phyloP scores from a whole-genome alignment of 2,113 vertebrate species.

The Mesocricetus auratus region DNA sequence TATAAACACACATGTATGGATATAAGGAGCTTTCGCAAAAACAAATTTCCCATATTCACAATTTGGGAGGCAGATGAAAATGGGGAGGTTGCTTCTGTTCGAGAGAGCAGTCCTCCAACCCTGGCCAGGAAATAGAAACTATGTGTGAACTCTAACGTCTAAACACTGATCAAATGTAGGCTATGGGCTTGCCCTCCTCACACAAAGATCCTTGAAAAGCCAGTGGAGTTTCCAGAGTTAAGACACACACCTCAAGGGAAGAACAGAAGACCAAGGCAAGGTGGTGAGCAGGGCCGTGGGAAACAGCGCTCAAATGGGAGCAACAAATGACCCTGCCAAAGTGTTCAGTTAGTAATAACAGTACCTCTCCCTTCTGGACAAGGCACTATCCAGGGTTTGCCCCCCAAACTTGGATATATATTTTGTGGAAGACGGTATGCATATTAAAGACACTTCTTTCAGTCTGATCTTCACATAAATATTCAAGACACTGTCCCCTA shows the following conservation, averaged over 20 bases:
- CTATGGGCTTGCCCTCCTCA: neutral
- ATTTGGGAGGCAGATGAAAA: neutral
- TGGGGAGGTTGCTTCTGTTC: neutral
- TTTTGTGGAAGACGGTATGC: neutral
- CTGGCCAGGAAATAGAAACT: neutral
- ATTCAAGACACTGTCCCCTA: neutral
- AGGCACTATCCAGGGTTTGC: neutral
- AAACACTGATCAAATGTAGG: neutral
- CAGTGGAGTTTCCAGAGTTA: neutral
- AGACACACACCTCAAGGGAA: neutral
- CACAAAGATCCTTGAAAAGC: conserved; percentile 1
- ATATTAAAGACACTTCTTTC: neutral
- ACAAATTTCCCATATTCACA: neutral
- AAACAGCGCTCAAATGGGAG: neutral
- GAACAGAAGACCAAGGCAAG: neutral
- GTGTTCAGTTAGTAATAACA: neutral
- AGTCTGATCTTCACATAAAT: neutral
- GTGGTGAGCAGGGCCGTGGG: neutral
- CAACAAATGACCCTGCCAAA: neutral
- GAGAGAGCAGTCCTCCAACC: neutral
- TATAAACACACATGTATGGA: neutral
- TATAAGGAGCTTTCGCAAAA: conserved; percentile 29
- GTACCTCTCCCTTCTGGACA: neutral
- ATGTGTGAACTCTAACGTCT: neutral
- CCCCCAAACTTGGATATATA: neutral